A percentile compares a stretch with the other conserved stretches of the same genome.
These are phyloP conservation scores for Cynodonichthys magdalenae DNA, from an alignment of 2,797 vertebrate genomes.

Conservation along the genomic window DNA sequence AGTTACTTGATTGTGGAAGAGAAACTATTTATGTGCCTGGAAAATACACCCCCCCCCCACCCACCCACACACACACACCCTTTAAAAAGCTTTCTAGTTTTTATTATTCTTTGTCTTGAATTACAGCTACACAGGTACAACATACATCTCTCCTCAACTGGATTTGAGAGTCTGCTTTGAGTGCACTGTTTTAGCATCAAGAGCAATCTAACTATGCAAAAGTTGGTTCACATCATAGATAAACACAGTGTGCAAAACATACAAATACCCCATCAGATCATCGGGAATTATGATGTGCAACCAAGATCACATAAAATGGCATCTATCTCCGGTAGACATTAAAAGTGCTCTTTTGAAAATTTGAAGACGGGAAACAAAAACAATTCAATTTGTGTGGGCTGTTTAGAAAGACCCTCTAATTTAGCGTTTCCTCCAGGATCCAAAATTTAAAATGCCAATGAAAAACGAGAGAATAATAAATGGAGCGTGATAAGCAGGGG, in stretches of 20 bases:
- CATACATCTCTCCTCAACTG: slow-evolving; percentile 10
- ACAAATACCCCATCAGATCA: slow-evolving; percentile 38
- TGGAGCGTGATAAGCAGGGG: slow-evolving; percentile 59
- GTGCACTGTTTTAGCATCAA: slow-evolving; percentile 21
- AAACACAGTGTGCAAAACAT: slow-evolving; percentile 24
- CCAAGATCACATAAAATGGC: slow-evolving; percentile 35
- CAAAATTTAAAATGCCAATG: slow-evolving; percentile 57
- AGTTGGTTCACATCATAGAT: slow-evolving; percentile 20
- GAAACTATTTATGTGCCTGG: too few species aligned
- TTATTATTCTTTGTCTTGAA: slow-evolving; percentile 11
- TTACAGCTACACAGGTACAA: slow-evolving; percentile 18
- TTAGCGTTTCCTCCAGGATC: slow-evolving; percentile 46
- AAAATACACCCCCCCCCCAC: too few species aligned
- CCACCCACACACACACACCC: too few species aligned
- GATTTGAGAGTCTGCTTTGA: slow-evolving; percentile 28
- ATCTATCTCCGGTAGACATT: slow-evolving; percentile 35
- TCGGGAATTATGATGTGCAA: slow-evolving; percentile 41
- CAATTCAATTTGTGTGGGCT: slow-evolving; percentile 49
- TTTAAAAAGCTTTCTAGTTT: too few species aligned
- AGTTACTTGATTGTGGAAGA: too few species aligned
- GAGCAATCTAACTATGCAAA: slow-evolving; percentile 22
- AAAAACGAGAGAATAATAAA: slow-evolving; percentile 63
- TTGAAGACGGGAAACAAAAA: slow-evolving; percentile 19
- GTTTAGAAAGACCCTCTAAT: slow-evolving; percentile 57
- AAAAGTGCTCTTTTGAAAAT: slow-evolving; percentile 44